Conservation (phyloP, 2,888 invertebrate species). For the Nephrotoma flavescens region DNA sequence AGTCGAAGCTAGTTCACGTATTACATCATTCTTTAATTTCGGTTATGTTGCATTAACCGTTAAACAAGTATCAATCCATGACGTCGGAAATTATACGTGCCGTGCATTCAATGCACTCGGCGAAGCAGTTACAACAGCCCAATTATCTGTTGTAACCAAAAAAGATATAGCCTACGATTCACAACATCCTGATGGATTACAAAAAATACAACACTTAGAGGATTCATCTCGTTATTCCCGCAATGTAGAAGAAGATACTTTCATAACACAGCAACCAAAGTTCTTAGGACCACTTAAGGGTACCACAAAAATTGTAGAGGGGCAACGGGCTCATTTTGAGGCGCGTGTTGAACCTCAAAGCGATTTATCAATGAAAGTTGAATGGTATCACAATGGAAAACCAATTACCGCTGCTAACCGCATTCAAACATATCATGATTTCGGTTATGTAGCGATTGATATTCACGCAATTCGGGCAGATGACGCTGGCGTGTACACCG, state of each 20-base stretch:
- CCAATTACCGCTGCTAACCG: constrained; percentile 78
- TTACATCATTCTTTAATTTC: constrained; percentile 86
- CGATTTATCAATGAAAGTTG: constrained; percentile 81
- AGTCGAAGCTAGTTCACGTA: constrained; percentile 84
- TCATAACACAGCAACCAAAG: constrained; percentile 64
- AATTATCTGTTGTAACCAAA: constrained; percentile 69
- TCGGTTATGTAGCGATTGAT: constrained; percentile 93
- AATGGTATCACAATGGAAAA: constrained; percentile 95
- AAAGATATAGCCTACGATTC: constrained; percentile 78
- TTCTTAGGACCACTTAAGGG: constrained; percentile 82
- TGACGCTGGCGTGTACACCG: constrained; percentile 86
- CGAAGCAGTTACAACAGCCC: constrained; percentile 68
- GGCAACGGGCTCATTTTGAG: constrained; percentile 89
- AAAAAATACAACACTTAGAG: constrained; percentile 82
- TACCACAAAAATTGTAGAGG: constrained; percentile 85
- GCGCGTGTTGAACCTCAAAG: constrained; percentile 89
- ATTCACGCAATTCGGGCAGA: constrained; percentile 84
- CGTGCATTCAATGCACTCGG: constrained; percentile 77
- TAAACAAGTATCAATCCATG: constrained; percentile 76
- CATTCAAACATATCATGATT: constrained; percentile 89
- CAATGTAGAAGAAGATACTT: constrained; percentile 54
- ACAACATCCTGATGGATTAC: constrained; percentile 81
- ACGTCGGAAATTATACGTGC: constrained; percentile 81
- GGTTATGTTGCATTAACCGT: constrained; percentile 91
- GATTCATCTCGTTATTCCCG: constrained; percentile 61